Percentiles rank a stretch among this genome's conserved stretches.
phyloP scores from a whole-genome alignment of 2,113 vertebrate species.

The Plectropomus leopardus region DNA sequence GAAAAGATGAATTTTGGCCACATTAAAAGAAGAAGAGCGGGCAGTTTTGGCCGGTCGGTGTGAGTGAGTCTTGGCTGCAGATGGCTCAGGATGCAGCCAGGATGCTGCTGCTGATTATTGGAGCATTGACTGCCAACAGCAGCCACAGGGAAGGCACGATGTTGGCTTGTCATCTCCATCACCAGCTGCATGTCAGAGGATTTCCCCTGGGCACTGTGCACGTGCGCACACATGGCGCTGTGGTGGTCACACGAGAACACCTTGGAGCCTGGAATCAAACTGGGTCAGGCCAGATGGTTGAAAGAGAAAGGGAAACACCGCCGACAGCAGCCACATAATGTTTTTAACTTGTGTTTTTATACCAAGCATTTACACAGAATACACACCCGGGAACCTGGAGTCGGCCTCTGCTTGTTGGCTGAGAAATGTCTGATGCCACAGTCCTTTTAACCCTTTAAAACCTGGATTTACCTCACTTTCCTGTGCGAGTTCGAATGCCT shows the following conservation, averaged over 20 bases:
- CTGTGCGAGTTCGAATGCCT: too few relatives aligned
- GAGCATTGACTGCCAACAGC: slow-evolving; percentile 27
- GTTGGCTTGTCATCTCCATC: slow-evolving; percentile 56
- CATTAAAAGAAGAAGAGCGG: neutral
- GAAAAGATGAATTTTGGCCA: neutral
- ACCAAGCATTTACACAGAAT: neutral
- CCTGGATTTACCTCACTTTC: too few relatives aligned
- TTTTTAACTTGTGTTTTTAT: neutral
- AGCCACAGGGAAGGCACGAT: slow-evolving; percentile 25
- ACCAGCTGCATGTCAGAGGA: slow-evolving; percentile 37
- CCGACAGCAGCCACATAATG: neutral
- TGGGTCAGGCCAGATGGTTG: slow-evolving; percentile 61
- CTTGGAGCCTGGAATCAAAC: slow-evolving; percentile 35
- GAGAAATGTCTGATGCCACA: too few relatives aligned
- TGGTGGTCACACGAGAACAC: slow-evolving; percentile 6
- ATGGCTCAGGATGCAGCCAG: neutral
- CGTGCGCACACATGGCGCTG: neutral
- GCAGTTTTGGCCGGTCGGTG: neutral
- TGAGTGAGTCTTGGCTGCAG: slow-evolving; percentile 2
- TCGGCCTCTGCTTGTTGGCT: too few relatives aligned
- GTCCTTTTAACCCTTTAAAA: too few relatives aligned
- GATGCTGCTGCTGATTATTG: slow-evolving; percentile 44
- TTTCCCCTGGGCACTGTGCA: slow-evolving; percentile 22
- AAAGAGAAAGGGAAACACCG: neutral
- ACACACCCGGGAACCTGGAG: too few relatives aligned